A percentile compares a stretch with the other conserved stretches of the same genome.
phyloP scores from a whole-genome alignment of 1,140 invertebrate species.

The Arion vulgaris region DNA sequence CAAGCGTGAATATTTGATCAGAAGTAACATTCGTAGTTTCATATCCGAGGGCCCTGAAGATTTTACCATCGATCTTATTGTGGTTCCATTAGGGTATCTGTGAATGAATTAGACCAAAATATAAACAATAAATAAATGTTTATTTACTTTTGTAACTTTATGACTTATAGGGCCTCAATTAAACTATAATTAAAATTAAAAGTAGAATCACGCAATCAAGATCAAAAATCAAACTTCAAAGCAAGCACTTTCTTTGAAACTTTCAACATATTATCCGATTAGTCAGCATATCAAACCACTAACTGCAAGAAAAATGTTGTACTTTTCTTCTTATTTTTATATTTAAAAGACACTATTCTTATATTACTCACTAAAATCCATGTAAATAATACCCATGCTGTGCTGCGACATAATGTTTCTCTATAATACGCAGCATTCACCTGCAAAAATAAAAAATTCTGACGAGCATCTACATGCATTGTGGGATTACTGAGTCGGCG shows the following conservation, averaged over 20 bases:
- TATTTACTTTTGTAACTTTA: not conserved
- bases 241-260: not conserved
- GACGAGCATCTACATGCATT: conserved; percentile 11
- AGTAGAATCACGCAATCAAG: not conserved
- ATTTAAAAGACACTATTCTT: too few species aligned
- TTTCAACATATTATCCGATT: too few species aligned
- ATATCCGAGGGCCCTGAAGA: not conserved
- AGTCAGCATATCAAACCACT: too few species aligned
- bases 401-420: not conserved
- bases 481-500: conserved; percentile 17
- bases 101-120: not conserved
- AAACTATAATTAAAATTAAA: too few species aligned
- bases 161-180: too few species aligned
- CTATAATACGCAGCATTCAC: conserved; percentile 7
- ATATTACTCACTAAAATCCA: too few species aligned
- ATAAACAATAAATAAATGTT: not conserved
- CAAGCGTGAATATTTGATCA: too few species aligned
- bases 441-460: conserved; percentile 38
- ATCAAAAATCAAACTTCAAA: too few species aligned
- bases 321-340: too few species aligned
- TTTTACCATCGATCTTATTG: not conserved
- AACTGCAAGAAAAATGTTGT: too few species aligned
- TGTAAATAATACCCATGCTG: too few species aligned
- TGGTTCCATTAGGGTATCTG: not conserved
- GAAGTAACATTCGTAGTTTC: not conserved